These are phyloP conservation scores for Chaenocephalus aceratus DNA, from an alignment of 2,113 vertebrate genomes.

Conservation along the genomic window DNA sequence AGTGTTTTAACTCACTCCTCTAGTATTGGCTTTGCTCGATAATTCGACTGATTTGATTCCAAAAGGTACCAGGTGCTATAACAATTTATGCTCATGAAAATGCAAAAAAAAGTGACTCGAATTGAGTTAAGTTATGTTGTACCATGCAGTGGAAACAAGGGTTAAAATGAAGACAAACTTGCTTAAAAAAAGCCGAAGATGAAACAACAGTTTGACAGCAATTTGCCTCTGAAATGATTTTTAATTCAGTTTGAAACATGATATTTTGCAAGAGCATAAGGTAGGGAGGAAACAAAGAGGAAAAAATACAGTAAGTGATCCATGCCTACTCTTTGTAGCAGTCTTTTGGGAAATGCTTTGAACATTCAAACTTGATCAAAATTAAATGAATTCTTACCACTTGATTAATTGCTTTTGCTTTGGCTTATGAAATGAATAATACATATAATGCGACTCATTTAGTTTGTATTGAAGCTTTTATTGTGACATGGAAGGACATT, in stretches of 20 bases:
- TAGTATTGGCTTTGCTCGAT: too few species aligned
- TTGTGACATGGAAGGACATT: background rate
- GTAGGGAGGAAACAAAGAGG: background rate
- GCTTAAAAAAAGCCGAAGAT: background rate
- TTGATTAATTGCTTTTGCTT: background rate
- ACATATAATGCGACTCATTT: background rate
- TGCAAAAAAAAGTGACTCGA: too few species aligned
- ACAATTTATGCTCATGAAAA: too few species aligned
- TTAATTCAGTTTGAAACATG: background rate
- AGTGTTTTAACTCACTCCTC: too few species aligned
- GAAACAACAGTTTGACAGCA: background rate
- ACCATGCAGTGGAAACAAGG: slow-evolving; percentile 7
- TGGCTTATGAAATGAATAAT: background rate
- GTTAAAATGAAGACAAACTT: slow-evolving; percentile 4
- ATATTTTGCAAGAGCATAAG: background rate
- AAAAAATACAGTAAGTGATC: background rate
- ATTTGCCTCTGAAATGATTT: background rate
- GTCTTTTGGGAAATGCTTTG: background rate
- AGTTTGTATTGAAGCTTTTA: background rate
- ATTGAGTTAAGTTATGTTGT: too few species aligned
- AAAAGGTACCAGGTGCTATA: too few species aligned
- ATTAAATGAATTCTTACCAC: background rate
- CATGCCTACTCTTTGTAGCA: background rate
- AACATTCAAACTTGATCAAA: background rate
- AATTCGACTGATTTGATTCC: too few species aligned